Conservation (phyloP, 1,140 invertebrate genomes). For the Asobara japonica region DNA sequence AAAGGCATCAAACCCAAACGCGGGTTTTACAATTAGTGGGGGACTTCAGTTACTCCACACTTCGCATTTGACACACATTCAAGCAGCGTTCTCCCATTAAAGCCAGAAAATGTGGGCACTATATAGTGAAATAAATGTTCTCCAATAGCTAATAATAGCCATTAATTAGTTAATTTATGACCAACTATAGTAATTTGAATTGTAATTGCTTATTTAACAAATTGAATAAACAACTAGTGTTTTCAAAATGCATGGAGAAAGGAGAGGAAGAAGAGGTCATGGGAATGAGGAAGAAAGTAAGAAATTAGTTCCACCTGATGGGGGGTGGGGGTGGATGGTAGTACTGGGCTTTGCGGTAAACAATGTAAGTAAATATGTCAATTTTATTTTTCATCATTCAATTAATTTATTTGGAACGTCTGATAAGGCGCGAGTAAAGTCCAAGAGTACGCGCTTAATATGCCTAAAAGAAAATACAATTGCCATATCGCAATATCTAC, state of each 20-base stretch:
- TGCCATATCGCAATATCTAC: too few relatives aligned
- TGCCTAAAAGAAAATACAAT: too few relatives aligned
- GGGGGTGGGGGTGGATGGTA: conserved; percentile 73
- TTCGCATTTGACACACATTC: neutral
- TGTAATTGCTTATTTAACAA: neutral
- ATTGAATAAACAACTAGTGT: neutral
- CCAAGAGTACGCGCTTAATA: too few relatives aligned
- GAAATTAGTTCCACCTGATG: conserved; percentile 68
- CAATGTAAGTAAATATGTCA: conserved; percentile 73
- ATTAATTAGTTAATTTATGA: neutral
- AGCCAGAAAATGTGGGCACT: neutral
- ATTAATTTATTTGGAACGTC: too few relatives aligned
- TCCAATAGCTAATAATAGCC: neutral
- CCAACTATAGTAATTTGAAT: neutral
- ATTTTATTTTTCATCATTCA: conserved; percentile 13
- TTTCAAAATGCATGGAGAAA: neutral
- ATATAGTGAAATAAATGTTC: neutral
- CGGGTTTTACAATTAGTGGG: neutral
- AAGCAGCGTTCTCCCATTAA: neutral
- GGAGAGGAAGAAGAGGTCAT: neutral
- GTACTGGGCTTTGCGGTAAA: conserved; percentile 70
- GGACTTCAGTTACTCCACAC: neutral
- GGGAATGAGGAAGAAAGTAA: conserved; percentile 17
- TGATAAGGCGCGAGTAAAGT: neutral
- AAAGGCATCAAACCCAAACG: neutral